A percentile compares a stretch with the other conserved stretches of the same genome.
These are phyloP conservation scores for Sarcophaga carnaria DNA, from an alignment of 2,888 invertebrate species.

Conservation along the genomic window DNA sequence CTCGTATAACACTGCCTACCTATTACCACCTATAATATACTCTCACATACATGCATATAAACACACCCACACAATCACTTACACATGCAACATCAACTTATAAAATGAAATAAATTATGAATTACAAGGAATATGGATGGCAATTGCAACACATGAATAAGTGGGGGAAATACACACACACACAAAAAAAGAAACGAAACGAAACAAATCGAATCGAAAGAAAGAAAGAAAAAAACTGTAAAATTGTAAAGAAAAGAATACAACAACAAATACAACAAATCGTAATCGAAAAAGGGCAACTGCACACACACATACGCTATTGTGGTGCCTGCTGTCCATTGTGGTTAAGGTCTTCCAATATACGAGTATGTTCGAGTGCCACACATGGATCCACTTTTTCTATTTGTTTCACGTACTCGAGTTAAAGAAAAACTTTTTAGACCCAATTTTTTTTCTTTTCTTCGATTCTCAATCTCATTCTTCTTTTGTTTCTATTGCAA, in stretches of 20 bases:
- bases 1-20: background rate
- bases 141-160: conserved; percentile 36
- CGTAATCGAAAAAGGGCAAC: conserved; percentile 6
- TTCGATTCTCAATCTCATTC: conserved; percentile 2
- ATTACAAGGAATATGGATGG: conserved; percentile 47
- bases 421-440: conserved; percentile 42
- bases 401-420: background rate
- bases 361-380: background rate
- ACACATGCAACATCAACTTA: background rate
- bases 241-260: conserved; percentile 1
- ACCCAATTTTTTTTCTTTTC: conserved; percentile 57
- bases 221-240: no score
- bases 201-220: conserved; percentile 3
- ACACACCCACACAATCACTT: background rate
- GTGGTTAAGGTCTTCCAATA: conserved; percentile 40
- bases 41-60: background rate
- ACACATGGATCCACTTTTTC: conserved; percentile 5
- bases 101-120: conserved; percentile 50
- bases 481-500: conserved; percentile 29
- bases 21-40: background rate
- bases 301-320: conserved; percentile 12
- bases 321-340: conserved; percentile 40
- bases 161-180: background rate
- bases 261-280: conserved; percentile 1
- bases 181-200: background rate